Percentiles rank a stretch among this genome's conserved stretches.
phyloP scores from a whole-genome alignment of 2,888 invertebrate genomes.

The Dolichomitus sp. region DNA sequence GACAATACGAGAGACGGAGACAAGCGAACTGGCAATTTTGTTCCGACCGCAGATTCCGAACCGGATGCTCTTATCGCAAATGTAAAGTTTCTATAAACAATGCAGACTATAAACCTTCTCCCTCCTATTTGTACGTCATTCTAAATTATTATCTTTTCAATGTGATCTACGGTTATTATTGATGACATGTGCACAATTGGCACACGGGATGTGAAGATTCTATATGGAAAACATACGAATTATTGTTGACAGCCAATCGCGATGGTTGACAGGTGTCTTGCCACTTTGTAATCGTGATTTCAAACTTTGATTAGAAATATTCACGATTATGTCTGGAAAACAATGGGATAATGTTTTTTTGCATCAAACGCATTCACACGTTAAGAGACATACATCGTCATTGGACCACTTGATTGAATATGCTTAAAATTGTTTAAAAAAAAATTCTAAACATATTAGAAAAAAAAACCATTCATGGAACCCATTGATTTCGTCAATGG shows the following conservation, averaged over 20 bases:
- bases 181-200: not conserved
- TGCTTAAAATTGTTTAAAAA: too few relatives aligned
- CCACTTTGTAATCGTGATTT: not conserved
- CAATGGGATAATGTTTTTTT: too few relatives aligned
- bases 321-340: not conserved
- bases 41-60: constrained; percentile 6
- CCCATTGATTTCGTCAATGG: too few relatives aligned
- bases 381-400: too few relatives aligned
- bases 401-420: too few relatives aligned
- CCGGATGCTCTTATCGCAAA: constrained; percentile 9
- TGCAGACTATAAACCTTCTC: not conserved
- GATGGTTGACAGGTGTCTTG: constrained; percentile 1
- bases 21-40: not conserved
- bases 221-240: not conserved
- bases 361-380: too few relatives aligned
- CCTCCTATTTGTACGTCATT: not conserved
- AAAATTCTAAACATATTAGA: too few relatives aligned
- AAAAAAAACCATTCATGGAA: too few relatives aligned
- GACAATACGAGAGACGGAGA: not conserved
- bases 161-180: constrained; percentile 1
- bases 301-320: not conserved
- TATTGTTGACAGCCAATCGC: not conserved
- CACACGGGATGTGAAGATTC: not conserved
- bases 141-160: constrained; percentile 22
- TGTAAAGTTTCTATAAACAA: constrained; percentile 41